A percentile compares a stretch with the other conserved stretches of the same genome.
Conservation (phyloP, 1,140 invertebrate genomes). For the Diorhabda elongata region DNA sequence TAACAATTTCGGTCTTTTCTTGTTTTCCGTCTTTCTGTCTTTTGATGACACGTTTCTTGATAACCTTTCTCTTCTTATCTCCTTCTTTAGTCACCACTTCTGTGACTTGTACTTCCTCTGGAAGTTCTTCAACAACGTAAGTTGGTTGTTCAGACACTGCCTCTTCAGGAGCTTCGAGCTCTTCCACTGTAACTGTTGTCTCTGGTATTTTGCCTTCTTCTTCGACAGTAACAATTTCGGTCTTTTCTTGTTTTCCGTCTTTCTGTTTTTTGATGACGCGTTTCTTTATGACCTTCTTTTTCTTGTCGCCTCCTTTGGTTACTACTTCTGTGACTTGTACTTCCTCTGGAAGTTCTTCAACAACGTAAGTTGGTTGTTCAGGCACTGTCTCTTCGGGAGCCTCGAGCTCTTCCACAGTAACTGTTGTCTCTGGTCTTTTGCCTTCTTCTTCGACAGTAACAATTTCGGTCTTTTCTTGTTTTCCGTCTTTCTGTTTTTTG, state of each 20-base stretch:
- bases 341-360: constrained; percentile 38
- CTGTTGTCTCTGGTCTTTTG: constrained; percentile 44
- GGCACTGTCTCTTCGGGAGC: constrained; percentile 36
- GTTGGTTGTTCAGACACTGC: constrained; percentile 38
- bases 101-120: constrained; percentile 43
- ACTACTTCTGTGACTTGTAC: constrained; percentile 20
- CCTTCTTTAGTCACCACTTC: constrained; percentile 35
- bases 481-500: constrained; percentile 38
- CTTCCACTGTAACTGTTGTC: constrained; percentile 43
- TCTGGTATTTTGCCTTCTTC: constrained; percentile 49
- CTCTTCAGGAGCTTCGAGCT: constrained; percentile 32
- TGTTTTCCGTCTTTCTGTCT: constrained; percentile 37
- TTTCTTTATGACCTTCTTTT: constrained; percentile 44
- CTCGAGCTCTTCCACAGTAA: constrained; percentile 40
- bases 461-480: constrained; percentile 43
- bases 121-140: constrained; percentile 33
- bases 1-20: constrained; percentile 41
- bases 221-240: constrained; percentile 51
- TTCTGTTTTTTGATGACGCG: constrained; percentile 44
- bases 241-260: constrained; percentile 47
- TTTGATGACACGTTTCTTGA: constrained; percentile 36
- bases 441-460: constrained; percentile 42
- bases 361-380: constrained; percentile 27
- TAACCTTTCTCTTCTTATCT: constrained; percentile 35
- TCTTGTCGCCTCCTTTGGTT: constrained; percentile 33